phyloP scores from a whole-genome alignment of 2,888 invertebrate genomes.

The Pseudolycoriella hygida region DNA sequence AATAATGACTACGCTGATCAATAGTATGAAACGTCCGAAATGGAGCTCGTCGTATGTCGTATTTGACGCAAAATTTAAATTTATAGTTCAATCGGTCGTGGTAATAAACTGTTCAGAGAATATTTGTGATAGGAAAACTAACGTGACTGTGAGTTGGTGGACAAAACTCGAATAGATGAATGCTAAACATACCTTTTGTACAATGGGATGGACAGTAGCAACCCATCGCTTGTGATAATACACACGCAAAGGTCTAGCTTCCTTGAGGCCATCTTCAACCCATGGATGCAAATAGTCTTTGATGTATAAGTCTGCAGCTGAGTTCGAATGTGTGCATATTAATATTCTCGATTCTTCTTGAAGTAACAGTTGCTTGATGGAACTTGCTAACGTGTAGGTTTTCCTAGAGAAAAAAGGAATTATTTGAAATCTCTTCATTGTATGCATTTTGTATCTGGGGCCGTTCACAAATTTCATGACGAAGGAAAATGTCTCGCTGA shows the following conservation, averaged over 20 bases:
- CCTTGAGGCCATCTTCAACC: conserved; percentile 45
- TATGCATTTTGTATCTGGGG: too few relatives aligned
- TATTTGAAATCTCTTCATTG: too few relatives aligned
- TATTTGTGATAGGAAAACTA: not conserved
- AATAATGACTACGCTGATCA: too few relatives aligned
- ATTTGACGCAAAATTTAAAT: too few relatives aligned
- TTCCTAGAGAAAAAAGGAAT: too few relatives aligned
- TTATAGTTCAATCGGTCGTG: not conserved
- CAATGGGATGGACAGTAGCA: conserved; percentile 53
- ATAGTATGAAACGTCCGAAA: too few relatives aligned
- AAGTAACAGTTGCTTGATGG: conserved; percentile 46
- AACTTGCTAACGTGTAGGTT: conserved; percentile 63
- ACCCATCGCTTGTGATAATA: conserved; percentile 67
- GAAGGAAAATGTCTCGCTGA: too few relatives aligned
- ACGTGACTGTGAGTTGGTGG: not conserved
- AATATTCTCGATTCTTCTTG: conserved; percentile 50
- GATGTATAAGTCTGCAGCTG: conserved; percentile 70
- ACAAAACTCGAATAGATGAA: not conserved
- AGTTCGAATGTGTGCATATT: conserved; percentile 75
- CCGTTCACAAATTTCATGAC: too few relatives aligned
- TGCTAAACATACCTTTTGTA: conserved; percentile 33
- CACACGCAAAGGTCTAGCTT: conserved; percentile 53
- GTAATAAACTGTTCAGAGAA: not conserved
- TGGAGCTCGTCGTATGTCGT: too few relatives aligned
- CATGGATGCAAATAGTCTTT: conserved; percentile 67